These are phyloP conservation scores for Drosophila demipolita DNA, from an alignment of 2,888 invertebrate genomes.

Conservation along the genomic window DNA sequence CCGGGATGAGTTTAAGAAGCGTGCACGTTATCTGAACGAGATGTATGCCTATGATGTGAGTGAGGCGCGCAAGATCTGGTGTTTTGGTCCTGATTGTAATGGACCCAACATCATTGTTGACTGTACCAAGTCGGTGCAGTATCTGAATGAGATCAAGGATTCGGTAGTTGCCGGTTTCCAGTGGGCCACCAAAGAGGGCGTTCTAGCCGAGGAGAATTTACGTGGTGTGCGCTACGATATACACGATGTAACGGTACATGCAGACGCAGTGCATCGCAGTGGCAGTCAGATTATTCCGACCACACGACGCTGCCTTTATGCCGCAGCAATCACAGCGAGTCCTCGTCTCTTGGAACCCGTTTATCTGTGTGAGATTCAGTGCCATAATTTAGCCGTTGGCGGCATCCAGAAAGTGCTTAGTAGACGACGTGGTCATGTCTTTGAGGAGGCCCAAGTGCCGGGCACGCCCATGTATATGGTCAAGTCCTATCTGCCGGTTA, in stretches of 20 bases:
- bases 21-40: slow-evolving; percentile 97
- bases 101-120: slow-evolving; percentile 99
- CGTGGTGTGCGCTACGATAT: slow-evolving; percentile 98
- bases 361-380: slow-evolving; percentile 99
- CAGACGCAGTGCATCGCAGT: slow-evolving; percentile 99
- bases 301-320: slow-evolving; percentile 98
- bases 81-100: slow-evolving; percentile 99
- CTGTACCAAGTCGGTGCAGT: slow-evolving; percentile 99
- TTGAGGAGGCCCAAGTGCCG: slow-evolving; percentile 97
- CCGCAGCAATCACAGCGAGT: slow-evolving; percentile 95
- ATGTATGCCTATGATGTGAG: slow-evolving; percentile 98
- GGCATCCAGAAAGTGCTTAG: slow-evolving; percentile 99
- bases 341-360: slow-evolving; percentile 99
- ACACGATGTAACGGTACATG: slow-evolving; percentile 99
- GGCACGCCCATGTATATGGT: slow-evolving; percentile 99
- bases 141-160: slow-evolving; percentile 99
- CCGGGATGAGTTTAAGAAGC: slow-evolving; percentile 98
- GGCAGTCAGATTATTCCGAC: slow-evolving; percentile 99
- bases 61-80: slow-evolving; percentile 99
- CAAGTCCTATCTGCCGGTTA: slow-evolving; percentile 99
- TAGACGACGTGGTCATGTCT: slow-evolving; percentile 98
- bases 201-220: slow-evolving; percentile 99
- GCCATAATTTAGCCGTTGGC: slow-evolving; percentile 97
- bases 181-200: slow-evolving; percentile 99
- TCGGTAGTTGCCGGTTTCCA: slow-evolving; percentile 99